Conservation (phyloP, 2,113 vertebrate genomes). For the Clarias macrocephalus region DNA sequence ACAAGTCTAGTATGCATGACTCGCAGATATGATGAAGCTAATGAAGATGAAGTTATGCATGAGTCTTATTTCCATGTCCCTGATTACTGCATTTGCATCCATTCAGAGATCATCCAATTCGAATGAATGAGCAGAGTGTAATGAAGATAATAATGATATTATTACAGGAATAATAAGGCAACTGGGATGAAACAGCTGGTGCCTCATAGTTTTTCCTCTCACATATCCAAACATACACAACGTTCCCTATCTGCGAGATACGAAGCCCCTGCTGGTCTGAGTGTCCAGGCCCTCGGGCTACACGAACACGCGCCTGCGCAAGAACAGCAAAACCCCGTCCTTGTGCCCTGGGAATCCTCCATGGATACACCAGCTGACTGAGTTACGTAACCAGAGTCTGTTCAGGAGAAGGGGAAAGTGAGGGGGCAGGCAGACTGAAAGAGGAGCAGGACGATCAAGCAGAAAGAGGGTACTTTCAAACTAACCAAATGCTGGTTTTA, state of each 20-base stretch:
- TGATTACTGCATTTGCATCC: conserved; percentile 1
- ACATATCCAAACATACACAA: conserved; percentile 15
- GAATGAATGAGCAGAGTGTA: background rate
- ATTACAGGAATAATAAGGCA: background rate
- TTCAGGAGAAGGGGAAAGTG: background rate
- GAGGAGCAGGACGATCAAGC: conserved; percentile 40
- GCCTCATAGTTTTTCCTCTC: background rate
- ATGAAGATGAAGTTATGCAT: background rate
- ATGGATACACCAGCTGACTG: conserved; percentile 49
- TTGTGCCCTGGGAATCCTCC: conserved; percentile 39
- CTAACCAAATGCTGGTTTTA: conserved; percentile 1
- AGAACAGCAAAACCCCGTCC: conserved; percentile 8
- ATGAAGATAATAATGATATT: conserved; percentile 12
- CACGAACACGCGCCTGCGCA: background rate
- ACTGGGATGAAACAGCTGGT: conserved; percentile 20
- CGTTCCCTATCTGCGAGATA: background rate
- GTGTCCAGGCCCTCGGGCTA: conserved; percentile 17
- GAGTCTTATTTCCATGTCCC: background rate
- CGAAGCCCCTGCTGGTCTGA: conserved; percentile 24
- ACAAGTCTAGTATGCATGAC: background rate
- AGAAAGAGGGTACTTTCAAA: background rate
- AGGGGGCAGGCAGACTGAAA: conserved; percentile 30
- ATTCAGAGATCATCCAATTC: background rate
- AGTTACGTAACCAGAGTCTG: conserved; percentile 46
- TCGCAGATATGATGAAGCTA: background rate